A percentile compares a stretch with the other conserved stretches of the same genome.
Evolutionary conservation across 2,797 vertebrate species (phyloP).

Genomic region (Mormyrops attenuatus): DNA sequence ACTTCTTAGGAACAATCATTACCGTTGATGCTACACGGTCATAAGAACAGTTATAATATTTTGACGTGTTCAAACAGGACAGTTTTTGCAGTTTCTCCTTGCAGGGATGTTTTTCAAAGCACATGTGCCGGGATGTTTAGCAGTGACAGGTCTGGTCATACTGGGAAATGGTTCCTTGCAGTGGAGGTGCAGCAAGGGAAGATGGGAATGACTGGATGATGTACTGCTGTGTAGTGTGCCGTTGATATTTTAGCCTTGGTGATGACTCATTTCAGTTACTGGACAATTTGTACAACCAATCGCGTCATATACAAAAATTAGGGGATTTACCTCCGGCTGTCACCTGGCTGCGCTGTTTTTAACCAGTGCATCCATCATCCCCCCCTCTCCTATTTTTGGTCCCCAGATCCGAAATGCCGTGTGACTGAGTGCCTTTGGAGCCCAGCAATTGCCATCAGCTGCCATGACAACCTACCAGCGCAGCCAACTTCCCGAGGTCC

Average conservation of each 20-base stretch:
- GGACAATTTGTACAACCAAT: not conserved
- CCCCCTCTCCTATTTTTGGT: not conserved
- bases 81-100: not conserved
- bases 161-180: not conserved
- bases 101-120: not conserved
- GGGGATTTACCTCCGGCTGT: not conserved
- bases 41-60: not conserved
- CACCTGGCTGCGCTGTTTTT: not conserved
- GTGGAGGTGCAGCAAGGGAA: not conserved
- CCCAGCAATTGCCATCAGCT: conserved; percentile 56
- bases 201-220: not conserved
- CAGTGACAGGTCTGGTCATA: not conserved
- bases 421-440: conserved; percentile 57
- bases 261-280: not conserved
- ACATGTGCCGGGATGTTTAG: not conserved
- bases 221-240: not conserved
- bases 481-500: conserved; percentile 68
- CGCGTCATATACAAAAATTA: not conserved
- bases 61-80: not conserved
- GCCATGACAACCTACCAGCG: conserved; percentile 69
- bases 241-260: not conserved
- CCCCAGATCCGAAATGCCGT: conserved; percentile 50
- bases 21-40: not conserved
- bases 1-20: not conserved
- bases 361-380: not conserved